These are phyloP conservation scores for Rhegmatorhina hoffmannsi DNA, from an alignment of 2,113 vertebrate species.

Conservation along the genomic window DNA sequence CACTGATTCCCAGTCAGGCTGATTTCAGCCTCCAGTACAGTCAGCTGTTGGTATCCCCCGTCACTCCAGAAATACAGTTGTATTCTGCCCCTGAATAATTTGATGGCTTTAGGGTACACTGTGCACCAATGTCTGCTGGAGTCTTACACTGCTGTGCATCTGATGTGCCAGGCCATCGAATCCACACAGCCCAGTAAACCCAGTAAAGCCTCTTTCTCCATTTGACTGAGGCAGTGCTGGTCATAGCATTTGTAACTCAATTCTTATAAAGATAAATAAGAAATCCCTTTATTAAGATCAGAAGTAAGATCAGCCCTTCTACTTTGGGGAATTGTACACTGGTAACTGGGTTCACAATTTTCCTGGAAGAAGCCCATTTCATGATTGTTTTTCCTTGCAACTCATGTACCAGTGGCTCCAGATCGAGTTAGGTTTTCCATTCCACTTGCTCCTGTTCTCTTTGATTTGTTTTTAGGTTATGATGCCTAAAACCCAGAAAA, in stretches of 20 bases:
- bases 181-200: background rate
- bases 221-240: background rate
- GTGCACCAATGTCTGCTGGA: background rate
- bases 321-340: background rate
- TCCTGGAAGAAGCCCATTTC: background rate
- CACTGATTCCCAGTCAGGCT: background rate
- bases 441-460: background rate
- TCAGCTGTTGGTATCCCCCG: background rate
- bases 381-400: background rate
- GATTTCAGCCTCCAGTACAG: background rate
- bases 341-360: background rate
- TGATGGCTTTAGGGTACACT: background rate
- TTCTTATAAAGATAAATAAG: background rate
- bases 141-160: background rate
- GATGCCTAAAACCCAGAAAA: background rate
- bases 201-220: rapidly evolving
- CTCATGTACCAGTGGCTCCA: rapidly evolving
- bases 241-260: background rate
- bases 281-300: background rate
- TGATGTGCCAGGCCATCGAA: background rate
- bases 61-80: background rate
- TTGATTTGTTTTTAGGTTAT: background rate
- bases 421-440: background rate
- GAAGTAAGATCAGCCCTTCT: background rate
- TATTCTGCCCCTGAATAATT: background rate